Evolutionary conservation across 2,113 vertebrate genomes (phyloP).

Genomic region (Tragulus kanchil): DNA sequence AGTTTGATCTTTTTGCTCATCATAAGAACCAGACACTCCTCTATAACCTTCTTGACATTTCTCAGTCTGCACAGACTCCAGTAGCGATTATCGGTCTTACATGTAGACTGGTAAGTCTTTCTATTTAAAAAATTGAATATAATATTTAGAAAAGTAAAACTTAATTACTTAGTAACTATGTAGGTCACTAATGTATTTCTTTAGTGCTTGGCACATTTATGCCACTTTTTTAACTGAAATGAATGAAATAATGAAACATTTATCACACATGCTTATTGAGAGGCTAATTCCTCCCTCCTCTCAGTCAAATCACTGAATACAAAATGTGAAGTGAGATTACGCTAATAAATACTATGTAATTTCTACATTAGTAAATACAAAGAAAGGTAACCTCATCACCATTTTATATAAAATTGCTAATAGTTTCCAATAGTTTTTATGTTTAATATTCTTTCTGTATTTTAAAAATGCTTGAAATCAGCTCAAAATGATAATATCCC

Average conservation of each 20-base stretch:
- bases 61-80: conserved; percentile 97
- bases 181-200: conserved; percentile 1
- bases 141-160: conserved; percentile 33
- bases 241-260: not conserved
- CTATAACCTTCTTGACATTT: conserved; percentile 97
- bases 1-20: conserved; percentile 98
- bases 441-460: not conserved
- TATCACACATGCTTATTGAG: not conserved
- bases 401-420: conserved; percentile 1
- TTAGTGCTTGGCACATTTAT: not conserved
- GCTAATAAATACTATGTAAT: not conserved
- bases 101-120: conserved; percentile 93
- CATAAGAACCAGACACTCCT: conserved; percentile 98
- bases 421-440: conserved; percentile 4
- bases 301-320: not conserved
- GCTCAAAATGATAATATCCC: conserved; percentile 26
- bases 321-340: conserved; percentile 6
- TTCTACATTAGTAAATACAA: conserved; percentile 37
- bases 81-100: conserved; percentile 96
- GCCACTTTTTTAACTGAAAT: conserved; percentile 4
- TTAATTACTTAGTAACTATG: not conserved
- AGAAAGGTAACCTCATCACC: not conserved
- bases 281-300: not conserved
- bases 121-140: conserved; percentile 4
- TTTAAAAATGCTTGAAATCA: conserved; percentile 42